Evolutionary conservation across 1,140 invertebrate genomes (phyloP), one percentile per base, ranked within the genome.

Genomic region (Panonychus citri): DNA sequence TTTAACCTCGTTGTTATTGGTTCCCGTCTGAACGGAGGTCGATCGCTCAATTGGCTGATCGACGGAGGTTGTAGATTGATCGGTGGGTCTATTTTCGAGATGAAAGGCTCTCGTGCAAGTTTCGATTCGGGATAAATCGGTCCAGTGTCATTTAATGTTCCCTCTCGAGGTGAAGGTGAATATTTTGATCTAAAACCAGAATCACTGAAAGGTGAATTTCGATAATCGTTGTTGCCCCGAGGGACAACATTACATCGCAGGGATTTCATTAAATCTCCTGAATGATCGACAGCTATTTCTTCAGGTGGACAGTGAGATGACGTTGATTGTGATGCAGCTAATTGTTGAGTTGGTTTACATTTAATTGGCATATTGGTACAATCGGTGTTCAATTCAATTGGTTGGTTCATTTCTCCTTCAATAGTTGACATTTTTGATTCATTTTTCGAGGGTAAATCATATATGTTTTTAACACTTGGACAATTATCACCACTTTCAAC

Each of bases 141-240:
- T 7, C 5, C 12, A 12, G 12, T 12, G 12, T 46, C 43, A 8
- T 8, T 24, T 19, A 46, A n/a, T 4, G 43, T 13, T 7, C 43
- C n/a, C 19, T 55, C 54, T n/a, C 54, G 54, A 25, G 54, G 54
- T 17, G 54, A 55, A 7, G 54, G 54, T 1, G 54, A 55, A 43
- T 30, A 55, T 46, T 55, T 55, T 24, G 54, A 30, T 27, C 54
- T 19, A 3, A 30, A 55, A 26, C 54, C 54, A 17, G 54, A 55
- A 55, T 55, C 54, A 27, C 40, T 43, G 54, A 55, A 55, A 25
- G 54, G 54, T 17, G 54, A 55, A 21, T 42, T 42, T 26, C 39
- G 10, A n/a, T 46, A 42, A 19, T 55, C 54, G 5, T 10, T 21
- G 15, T 24, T 24, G 15, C 24, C 13, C 12, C 21, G 43, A 27